Evolutionary conservation across 2,888 invertebrate species (phyloP), one percentile per base, ranked within the genome.

Genomic region (Amphiduros pacificus): DNA sequence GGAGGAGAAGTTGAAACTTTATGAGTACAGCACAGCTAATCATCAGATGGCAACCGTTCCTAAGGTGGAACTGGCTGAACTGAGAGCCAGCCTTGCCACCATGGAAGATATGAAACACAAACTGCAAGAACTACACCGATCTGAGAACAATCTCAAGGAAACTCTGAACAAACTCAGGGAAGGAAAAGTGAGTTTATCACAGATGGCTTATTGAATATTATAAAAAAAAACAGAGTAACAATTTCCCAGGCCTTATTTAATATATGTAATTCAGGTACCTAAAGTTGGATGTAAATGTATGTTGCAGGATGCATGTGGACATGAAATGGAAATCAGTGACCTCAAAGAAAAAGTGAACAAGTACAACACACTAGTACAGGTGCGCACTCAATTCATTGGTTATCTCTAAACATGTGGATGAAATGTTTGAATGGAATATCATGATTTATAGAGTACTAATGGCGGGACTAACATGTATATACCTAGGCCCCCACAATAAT

Each of bases 241-340:
- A 9, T 14, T 17, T 36, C 9, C 36, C 36, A 36, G 9, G 36
- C 17, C 17, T 36, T 36, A 9, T 36, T 36, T 11, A 14, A 11
- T 9, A 14, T 36, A 14, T 36, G 9, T 36, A 9, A 36, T 36
- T 36, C 11, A 36, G 9, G 14, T 11, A 36, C 11, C 36, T 36
- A 14, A 11, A 9, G 9, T 36, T 36, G 36, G 9, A 9, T 36
- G 14, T 11, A 14, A 36, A 11, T 11, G 36, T 14, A 36, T 36
- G 14, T 36, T 36, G 36, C 61, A 75, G 75, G 73, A 73, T 67
- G 71, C 68, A 48, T 73, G 74, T 70, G 75, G 75, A 64, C 75
- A 74, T 65, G 75, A 74, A 63, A 68, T 70, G 58, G 75, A 75
- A 63, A 64, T 74, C 41, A 73, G 71, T 63, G 72, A 72, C 62